Evolutionary conservation across 2,113 vertebrate species (phyloP).

Genomic region (Callocephalon fimbriatum): DNA sequence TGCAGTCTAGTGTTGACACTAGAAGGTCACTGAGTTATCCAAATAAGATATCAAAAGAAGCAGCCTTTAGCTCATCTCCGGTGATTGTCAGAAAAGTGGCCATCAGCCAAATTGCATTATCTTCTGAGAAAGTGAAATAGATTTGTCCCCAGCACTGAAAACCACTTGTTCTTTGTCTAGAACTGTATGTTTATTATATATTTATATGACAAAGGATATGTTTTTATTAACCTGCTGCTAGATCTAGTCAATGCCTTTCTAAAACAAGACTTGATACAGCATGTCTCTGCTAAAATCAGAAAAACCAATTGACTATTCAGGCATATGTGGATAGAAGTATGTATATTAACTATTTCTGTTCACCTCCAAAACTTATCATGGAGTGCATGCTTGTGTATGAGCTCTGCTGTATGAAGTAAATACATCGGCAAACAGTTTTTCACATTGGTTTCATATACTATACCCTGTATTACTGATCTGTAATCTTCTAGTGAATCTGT

Average conservation of each 20-base stretch:
- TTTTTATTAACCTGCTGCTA: not conserved
- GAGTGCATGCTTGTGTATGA: not conserved
- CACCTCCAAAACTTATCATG: not conserved
- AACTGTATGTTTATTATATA: not conserved
- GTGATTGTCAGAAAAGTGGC: not conserved
- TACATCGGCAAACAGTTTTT: not conserved
- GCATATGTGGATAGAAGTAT: not conserved
- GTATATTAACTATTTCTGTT: not conserved
- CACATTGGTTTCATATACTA: not conserved
- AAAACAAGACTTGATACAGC: not conserved
- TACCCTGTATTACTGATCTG: not conserved
- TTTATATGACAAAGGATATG: not conserved
- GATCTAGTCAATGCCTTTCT: not conserved
- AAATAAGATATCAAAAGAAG: not conserved
- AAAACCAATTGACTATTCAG: not conserved
- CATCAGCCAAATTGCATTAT: not conserved
- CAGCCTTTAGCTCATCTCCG: not conserved
- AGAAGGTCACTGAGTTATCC: not conserved
- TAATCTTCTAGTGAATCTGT: not conserved
- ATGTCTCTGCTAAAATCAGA: not conserved
- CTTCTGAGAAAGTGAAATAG: not conserved
- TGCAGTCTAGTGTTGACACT: not conserved
- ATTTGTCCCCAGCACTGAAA: not conserved
- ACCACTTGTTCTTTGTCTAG: accelerated
- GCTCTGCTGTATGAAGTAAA: not conserved